Conservation (phyloP, 1,140 invertebrate species). For the Heliconius himera region DNA sequence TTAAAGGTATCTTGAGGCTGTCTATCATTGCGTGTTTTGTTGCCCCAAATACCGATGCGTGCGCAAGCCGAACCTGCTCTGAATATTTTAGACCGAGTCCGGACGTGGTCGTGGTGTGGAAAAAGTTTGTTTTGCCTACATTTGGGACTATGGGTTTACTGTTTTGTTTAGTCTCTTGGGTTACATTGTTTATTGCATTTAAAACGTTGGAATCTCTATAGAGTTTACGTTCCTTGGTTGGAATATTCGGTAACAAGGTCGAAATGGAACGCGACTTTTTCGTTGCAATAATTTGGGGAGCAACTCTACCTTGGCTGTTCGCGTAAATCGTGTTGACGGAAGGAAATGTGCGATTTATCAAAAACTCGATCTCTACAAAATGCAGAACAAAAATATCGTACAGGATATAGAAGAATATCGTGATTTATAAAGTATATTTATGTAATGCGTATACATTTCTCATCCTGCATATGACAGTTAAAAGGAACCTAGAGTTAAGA, state of each 20-base stretch:
- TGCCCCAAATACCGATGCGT: conserved; percentile 37
- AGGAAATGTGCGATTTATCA: conserved; percentile 8
- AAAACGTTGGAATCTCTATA: not conserved
- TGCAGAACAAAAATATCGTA: not conserved
- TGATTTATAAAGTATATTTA: not conserved
- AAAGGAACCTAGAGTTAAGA: too few relatives aligned
- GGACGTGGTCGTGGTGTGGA: conserved; percentile 13
- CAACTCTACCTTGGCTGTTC: conserved; percentile 17
- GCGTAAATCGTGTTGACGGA: conserved; percentile 28
- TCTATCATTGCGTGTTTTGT: conserved; percentile 34
- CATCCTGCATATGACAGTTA: too few relatives aligned
- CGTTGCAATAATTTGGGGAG: conserved; percentile 18
- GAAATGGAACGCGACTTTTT: conserved; percentile 1
- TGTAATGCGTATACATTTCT: not conserved
- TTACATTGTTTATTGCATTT: conserved; percentile 28
- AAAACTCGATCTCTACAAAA: not conserved
- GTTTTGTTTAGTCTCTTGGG: conserved; percentile 19
- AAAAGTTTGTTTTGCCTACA: conserved; percentile 24
- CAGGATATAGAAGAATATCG: not conserved
- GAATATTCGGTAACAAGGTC: not conserved
- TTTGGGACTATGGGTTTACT: conserved; percentile 24
- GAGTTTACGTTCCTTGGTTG: not conserved
- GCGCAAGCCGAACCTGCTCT: conserved; percentile 32
- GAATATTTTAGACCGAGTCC: conserved; percentile 30
- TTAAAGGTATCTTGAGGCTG: conserved; percentile 31